A percentile compares a stretch with the other conserved stretches of the same genome.
These are phyloP conservation scores for Parnassius orleans DNA, from an alignment of 2,888 invertebrate species.

Conservation along the genomic window DNA sequence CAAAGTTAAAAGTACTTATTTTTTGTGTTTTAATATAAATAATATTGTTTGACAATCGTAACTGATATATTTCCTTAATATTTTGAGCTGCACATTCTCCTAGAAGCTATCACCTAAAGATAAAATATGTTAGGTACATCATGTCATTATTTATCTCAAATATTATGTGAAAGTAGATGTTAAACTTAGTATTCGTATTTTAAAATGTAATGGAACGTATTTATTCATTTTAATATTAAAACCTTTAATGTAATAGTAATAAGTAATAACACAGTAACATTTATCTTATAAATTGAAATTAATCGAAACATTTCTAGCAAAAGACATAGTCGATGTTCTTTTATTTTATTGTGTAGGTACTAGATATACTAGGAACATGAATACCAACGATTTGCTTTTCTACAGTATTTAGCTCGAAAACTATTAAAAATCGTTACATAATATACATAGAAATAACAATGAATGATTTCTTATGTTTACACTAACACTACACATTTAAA, in stretches of 20 bases:
- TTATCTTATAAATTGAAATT: too few relatives aligned
- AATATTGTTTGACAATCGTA: background rate
- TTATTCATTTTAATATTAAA: slow-evolving; percentile 16
- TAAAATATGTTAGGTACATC: background rate
- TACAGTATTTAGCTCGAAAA: too few relatives aligned
- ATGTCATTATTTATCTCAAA: background rate
- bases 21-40: background rate
- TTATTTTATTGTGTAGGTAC: too few relatives aligned
- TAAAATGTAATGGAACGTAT: slow-evolving; percentile 17
- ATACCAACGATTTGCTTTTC: too few relatives aligned
- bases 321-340: too few relatives aligned
- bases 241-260: too few relatives aligned
- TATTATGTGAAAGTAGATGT: slow-evolving; percentile 31
- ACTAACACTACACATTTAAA: too few relatives aligned
- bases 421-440: too few relatives aligned
- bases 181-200: slow-evolving; percentile 25
- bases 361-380: too few relatives aligned
- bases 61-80: background rate
- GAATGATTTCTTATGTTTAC: too few relatives aligned
- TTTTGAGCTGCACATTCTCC: background rate
- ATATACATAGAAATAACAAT: too few relatives aligned
- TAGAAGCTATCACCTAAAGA: slow-evolving; percentile 1
- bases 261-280: slow-evolving; percentile 6
- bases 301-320: too few relatives aligned
- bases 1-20: background rate